phyloP scores from a whole-genome alignment of 2,113 vertebrate species.

The Sisor rabdophorus region DNA sequence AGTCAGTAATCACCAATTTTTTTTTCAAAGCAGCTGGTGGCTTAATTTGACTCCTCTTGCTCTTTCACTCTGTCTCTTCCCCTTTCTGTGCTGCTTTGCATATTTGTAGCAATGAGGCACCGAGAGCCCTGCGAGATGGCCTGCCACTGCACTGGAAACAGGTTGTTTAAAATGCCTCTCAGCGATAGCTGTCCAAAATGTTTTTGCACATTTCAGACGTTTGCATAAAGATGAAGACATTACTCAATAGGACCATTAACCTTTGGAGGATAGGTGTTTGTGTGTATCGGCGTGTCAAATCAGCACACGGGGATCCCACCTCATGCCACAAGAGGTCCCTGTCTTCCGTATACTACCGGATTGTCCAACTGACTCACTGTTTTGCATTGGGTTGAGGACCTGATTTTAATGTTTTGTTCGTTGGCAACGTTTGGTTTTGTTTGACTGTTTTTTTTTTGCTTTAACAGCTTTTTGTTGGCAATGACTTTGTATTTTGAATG shows the following conservation, averaged over 20 bases:
- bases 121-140: constrained; percentile 33
- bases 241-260: constrained; percentile 51
- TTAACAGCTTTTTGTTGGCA: neutral
- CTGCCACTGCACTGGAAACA: constrained; percentile 27
- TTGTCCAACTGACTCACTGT: neutral
- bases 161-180: constrained; percentile 48
- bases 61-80: constrained; percentile 40
- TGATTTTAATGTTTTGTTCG: neutral
- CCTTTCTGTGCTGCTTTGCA: constrained; percentile 41
- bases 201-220: constrained; percentile 44
- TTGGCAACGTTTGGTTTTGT: neutral
- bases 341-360: neutral
- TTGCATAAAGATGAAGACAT: constrained; percentile 49
- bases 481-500: neutral
- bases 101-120: constrained; percentile 40
- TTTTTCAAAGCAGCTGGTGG: constrained; percentile 53
- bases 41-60: constrained; percentile 50
- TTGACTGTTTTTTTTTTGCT: neutral
- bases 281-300: constrained; percentile 8
- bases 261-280: constrained; percentile 28
- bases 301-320: constrained; percentile 1
- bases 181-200: constrained; percentile 49
- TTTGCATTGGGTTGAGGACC: neutral
- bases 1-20: constrained; percentile 42
- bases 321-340: constrained; percentile 16